Conservation (phyloP, 2,888 invertebrate genomes). For the Fragum fragum region DNA sequence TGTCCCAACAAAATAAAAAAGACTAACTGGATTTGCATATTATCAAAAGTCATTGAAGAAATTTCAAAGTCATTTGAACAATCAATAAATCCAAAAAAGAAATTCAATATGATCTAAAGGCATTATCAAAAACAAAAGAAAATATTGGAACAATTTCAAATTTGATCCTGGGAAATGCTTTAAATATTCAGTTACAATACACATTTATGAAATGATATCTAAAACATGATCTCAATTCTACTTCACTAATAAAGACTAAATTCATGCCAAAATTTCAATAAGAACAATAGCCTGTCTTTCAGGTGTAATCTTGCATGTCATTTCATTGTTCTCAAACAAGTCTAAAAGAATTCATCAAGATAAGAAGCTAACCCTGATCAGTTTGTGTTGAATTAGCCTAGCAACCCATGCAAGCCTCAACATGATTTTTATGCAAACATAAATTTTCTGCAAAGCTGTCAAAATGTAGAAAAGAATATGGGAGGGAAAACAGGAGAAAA, state of each 20-base stretch:
- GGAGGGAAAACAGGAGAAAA: not conserved
- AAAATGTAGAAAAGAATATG: not conserved
- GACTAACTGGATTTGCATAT: no score
- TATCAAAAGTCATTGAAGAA: not conserved
- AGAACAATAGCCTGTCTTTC: conserved; percentile 56
- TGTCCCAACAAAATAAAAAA: no score
- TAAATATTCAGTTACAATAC: conserved; percentile 56
- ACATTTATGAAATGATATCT: conserved; percentile 56
- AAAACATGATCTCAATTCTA: conserved; percentile 51
- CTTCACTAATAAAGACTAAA: conserved; percentile 42
- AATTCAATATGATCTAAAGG: not conserved
- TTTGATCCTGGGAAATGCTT: conserved; percentile 58
- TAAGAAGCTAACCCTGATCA: conserved; percentile 46
- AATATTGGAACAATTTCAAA: conserved; percentile 67
- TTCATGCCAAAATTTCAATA: conserved; percentile 36
- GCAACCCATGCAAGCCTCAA: conserved; percentile 74
- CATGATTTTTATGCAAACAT: conserved; percentile 56
- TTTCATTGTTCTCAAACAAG: conserved; percentile 49
- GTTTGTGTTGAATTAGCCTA: conserved; percentile 68
- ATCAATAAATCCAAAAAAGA: not conserved
- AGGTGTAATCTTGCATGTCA: conserved; percentile 58
- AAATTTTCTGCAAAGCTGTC: not conserved
- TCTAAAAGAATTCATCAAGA: conserved; percentile 59
- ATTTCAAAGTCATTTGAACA: conserved; percentile 13
- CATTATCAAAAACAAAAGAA: conserved; percentile 37